A percentile compares a stretch with the other conserved stretches of the same genome.
Evolutionary conservation across 2,888 invertebrate species (phyloP).

Genomic region (Aplocera efformata): DNA sequence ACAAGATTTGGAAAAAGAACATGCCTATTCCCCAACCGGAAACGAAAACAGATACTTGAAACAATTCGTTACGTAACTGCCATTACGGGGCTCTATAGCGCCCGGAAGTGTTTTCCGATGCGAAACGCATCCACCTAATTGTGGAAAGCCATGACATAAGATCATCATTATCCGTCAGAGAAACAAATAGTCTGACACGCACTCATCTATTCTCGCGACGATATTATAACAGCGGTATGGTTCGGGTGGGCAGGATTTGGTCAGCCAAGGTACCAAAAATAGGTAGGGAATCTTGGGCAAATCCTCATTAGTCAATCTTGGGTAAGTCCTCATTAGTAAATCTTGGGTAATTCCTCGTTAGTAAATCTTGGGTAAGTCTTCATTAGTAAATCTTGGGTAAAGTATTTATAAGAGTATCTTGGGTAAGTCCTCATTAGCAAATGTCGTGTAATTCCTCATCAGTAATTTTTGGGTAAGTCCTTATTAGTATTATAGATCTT

Average conservation of each 20-base stretch:
- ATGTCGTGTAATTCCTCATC: too few species aligned
- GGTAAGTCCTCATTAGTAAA: too few species aligned
- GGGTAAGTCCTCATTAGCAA: too few species aligned
- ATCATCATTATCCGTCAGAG: conserved; percentile 32
- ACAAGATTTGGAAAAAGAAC: background rate
- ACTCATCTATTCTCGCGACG: conserved; percentile 28
- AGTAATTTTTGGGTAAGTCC: too few species aligned
- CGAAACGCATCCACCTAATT: conserved; percentile 30
- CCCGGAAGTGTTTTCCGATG: conserved; percentile 27
- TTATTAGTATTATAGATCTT: too few species aligned
- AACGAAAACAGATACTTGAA: conserved; percentile 21
- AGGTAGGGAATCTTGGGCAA: too few species aligned
- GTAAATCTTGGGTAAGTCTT: too few species aligned
- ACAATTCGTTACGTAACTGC: conserved; percentile 25
- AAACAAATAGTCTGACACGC: conserved; percentile 30
- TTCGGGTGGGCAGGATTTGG: conserved; percentile 14
- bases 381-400: too few species aligned
- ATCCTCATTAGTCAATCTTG: too few species aligned
- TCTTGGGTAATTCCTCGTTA: too few species aligned
- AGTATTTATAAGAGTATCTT: too few species aligned
- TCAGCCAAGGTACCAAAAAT: conserved; percentile 4
- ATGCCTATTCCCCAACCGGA: background rate
- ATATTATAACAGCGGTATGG: conserved; percentile 28
- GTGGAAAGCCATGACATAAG: conserved; percentile 34
- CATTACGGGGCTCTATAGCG: conserved; percentile 21